Percentiles rank a stretch among this genome's conserved stretches.
Evolutionary conservation across 2,797 vertebrate species (phyloP).

Genomic region (Cyprinodon diabolis): DNA sequence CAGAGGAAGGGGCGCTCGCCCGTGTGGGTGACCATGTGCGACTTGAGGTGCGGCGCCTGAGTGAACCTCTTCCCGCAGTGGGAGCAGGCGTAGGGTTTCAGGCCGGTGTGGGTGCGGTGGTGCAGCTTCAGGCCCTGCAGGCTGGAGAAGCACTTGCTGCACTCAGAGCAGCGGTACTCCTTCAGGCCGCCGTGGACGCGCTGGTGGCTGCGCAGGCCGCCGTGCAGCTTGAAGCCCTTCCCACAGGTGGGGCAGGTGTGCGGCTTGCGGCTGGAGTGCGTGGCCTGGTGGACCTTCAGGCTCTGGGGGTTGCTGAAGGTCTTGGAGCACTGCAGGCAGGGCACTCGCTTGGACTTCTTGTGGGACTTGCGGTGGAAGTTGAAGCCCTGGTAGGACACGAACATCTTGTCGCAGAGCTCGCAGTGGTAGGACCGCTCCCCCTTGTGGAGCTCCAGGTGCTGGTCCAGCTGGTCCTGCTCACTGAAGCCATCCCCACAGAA

Average conservation of each 20-base stretch:
- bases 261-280: conserved; percentile 55
- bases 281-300: conserved; percentile 67
- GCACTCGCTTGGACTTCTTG: conserved; percentile 32
- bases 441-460: conserved; percentile 48
- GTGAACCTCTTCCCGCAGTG: conserved; percentile 70
- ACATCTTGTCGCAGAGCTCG: conserved; percentile 62
- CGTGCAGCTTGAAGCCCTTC: conserved; percentile 67
- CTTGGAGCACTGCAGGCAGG: conserved; percentile 58
- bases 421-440: conserved; percentile 65
- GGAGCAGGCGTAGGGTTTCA: conserved; percentile 58
- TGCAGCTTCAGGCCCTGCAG: conserved; percentile 69
- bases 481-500: conserved; percentile 67
- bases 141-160: conserved; percentile 65
- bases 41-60: conserved; percentile 65
- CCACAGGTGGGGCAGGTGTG: conserved; percentile 55
- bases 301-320: conserved; percentile 65
- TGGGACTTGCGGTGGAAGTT: conserved; percentile 58
- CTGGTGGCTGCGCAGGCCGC: conserved; percentile 63
- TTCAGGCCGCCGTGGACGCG: conserved; percentile 53
- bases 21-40: conserved; percentile 70
- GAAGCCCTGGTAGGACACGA: conserved; percentile 68
- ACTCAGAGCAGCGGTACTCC: conserved; percentile 60
- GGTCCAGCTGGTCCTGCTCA: conserved; percentile 20
- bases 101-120: conserved; percentile 63
- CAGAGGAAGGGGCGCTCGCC: conserved; percentile 67